Percentiles rank a stretch among this genome's conserved stretches.
Conservation (phyloP, 1,140 invertebrate species). For the Teleopsis dalmanni region DNA sequence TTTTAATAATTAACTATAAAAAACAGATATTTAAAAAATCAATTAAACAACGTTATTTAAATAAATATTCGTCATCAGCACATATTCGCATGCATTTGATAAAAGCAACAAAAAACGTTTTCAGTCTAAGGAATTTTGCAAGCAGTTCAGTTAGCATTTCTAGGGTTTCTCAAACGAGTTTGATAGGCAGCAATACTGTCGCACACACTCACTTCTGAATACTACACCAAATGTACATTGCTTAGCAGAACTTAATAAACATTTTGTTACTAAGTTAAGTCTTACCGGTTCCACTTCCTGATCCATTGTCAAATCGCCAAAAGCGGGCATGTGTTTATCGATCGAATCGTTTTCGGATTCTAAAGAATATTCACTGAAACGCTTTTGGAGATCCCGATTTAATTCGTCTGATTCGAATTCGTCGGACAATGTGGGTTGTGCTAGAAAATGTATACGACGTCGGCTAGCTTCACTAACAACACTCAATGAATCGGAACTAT, state of each 20-base stretch:
- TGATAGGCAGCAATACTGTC: too few relatives aligned
- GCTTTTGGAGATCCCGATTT: conserved; percentile 27
- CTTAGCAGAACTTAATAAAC: background rate
- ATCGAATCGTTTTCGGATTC: conserved; percentile 22
- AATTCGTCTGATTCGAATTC: conserved; percentile 34
- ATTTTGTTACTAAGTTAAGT: background rate
- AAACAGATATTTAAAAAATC: too few relatives aligned
- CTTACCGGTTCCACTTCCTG: conserved; percentile 42
- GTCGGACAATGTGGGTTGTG: conserved; percentile 20
- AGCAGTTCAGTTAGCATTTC: too few relatives aligned
- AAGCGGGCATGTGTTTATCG: conserved; percentile 44
- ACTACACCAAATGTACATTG: too few relatives aligned
- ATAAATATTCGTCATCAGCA: too few relatives aligned
- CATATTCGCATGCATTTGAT: too few relatives aligned
- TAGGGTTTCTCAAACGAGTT: too few relatives aligned
- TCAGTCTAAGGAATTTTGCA: too few relatives aligned
- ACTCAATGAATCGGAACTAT: conserved; percentile 10
- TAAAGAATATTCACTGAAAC: conserved; percentile 27
- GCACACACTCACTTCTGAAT: too few relatives aligned
- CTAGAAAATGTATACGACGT: conserved; percentile 24
- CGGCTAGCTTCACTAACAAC: conserved; percentile 26
- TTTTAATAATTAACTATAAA: too few relatives aligned
- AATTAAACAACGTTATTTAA: too few relatives aligned
- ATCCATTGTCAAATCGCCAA: conserved; percentile 48
- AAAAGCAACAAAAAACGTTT: too few relatives aligned